Evolutionary conservation across 1,140 invertebrate genomes (phyloP), one percentile per base, ranked within the genome.

Genomic region (Drosophila albomicans): DNA sequence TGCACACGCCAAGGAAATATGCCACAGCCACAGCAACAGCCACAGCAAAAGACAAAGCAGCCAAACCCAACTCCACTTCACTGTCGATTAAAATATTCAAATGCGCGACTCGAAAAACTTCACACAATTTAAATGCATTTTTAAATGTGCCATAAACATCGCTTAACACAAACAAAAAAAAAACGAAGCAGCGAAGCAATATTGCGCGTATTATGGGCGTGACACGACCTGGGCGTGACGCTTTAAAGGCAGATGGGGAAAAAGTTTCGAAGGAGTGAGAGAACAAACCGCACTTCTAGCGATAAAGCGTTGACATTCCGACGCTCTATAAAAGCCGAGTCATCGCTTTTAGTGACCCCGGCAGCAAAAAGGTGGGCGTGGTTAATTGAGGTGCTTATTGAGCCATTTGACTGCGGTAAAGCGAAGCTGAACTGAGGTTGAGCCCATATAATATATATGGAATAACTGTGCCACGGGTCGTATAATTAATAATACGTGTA

Each of bases 21-120:
- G 73, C 54, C 61, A 81, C 81, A 86, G 73, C 54, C 54, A 81
- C 56, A 67, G 56, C 61, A 13, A 81, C 81, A 86, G 73, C 54
- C 54, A 81, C 56, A 67, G 56, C 61, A 13, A 75, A 86, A 86
- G 75, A 82, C 82, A 81, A 85, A 86, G 78, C 71, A 87, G n/a
- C 1, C 48, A 7, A 0, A 5, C 28, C 7, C 16, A 30, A 5
- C 48, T n/a, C 13, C 49, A 15, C 30, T n/a, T 13, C 16, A 13
- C 11, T 11, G 58, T 63, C 64, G 71, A 88, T 88, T 80, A 82
- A 88, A 87, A 87, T 88, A 88, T 88, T 88, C 64, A 88, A 88
- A 88, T 88, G 80, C 75, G 63, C 30, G 46, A 52, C 75, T 80
- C 52, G 51, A 65, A 67, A 25, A 78, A 66, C 45, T 73, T 64